A percentile compares a stretch with the other conserved stretches of the same genome.
phyloP scores from a whole-genome alignment of 2,113 vertebrate genomes.

The Dolichotis patagonum region DNA sequence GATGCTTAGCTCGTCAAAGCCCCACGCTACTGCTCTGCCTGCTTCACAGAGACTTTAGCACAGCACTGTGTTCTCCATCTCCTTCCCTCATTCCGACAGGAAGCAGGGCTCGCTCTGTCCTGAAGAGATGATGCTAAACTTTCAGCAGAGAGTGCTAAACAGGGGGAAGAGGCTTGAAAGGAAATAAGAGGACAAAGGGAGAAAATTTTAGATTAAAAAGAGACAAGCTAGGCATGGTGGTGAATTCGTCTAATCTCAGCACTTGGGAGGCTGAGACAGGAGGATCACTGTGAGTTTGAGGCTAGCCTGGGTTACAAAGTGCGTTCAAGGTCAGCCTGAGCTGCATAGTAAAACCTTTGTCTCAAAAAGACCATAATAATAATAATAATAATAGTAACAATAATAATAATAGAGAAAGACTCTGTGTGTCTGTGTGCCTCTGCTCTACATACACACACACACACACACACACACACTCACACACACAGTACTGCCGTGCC shows the following conservation, averaged over 20 bases:
- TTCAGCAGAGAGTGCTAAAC: not conserved
- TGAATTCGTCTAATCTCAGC: too few relatives aligned
- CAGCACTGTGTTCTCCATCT: not conserved
- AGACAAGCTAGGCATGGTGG: not conserved
- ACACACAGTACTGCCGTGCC: too few relatives aligned
- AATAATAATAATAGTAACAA: too few relatives aligned
- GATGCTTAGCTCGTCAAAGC: not conserved
- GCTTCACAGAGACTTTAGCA: not conserved
- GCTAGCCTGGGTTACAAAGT: too few relatives aligned
- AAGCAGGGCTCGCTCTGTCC: not conserved
- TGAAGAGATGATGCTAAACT: not conserved
- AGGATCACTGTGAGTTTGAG: too few relatives aligned
- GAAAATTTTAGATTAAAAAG: not conserved
- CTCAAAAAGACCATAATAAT: too few relatives aligned
- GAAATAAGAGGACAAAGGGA: not conserved
- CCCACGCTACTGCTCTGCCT: not conserved
- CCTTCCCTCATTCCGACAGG: not conserved
- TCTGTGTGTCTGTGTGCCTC: not conserved
- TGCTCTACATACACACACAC: too few relatives aligned
- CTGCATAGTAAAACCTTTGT: too few relatives aligned
- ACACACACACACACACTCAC: too few relatives aligned
- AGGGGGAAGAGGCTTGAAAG: accelerated
- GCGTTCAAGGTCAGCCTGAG: too few relatives aligned
- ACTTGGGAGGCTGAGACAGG: too few relatives aligned
- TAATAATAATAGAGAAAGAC: too few relatives aligned